Evolutionary conservation across 2,113 vertebrate species (phyloP).

Genomic region (Scopus umbretta): DNA sequence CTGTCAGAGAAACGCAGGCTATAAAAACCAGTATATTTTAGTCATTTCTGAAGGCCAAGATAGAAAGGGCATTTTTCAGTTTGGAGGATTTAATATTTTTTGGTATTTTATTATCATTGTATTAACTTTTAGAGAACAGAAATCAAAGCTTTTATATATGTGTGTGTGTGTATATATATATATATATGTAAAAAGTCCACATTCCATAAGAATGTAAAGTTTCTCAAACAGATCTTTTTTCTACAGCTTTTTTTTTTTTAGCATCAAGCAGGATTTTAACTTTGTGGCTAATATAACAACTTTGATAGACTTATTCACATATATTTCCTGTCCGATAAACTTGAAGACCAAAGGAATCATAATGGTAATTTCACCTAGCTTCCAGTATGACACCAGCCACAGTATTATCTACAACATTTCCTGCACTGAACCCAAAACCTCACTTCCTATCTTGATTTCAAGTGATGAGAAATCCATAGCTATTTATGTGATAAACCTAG

Average conservation of each 20-base stretch:
- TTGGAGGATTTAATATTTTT: not conserved
- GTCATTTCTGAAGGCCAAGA: not conserved
- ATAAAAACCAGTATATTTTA: not conserved
- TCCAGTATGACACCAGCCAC: not conserved
- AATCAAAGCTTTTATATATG: not conserved
- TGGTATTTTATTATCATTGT: not conserved
- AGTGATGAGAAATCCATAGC: not conserved
- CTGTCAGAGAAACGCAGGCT: not conserved
- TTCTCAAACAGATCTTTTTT: not conserved
- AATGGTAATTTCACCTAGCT: not conserved
- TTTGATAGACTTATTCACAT: not conserved
- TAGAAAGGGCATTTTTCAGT: not conserved
- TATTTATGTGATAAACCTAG: not conserved
- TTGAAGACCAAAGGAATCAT: not conserved
- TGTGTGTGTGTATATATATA: too few relatives aligned
- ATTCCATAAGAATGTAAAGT: not conserved
- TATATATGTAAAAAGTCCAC: not conserved
- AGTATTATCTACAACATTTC: not conserved
- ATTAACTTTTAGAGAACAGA: not conserved
- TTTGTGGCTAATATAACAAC: not conserved
- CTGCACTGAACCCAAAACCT: not conserved
- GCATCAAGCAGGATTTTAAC: not conserved
- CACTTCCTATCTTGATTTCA: not conserved
- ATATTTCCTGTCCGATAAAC: not conserved
- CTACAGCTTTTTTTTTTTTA: not conserved